Evolutionary conservation across 2,888 invertebrate species (phyloP), one percentile per base, ranked within the genome.

Genomic region (Idaea biselata): DNA sequence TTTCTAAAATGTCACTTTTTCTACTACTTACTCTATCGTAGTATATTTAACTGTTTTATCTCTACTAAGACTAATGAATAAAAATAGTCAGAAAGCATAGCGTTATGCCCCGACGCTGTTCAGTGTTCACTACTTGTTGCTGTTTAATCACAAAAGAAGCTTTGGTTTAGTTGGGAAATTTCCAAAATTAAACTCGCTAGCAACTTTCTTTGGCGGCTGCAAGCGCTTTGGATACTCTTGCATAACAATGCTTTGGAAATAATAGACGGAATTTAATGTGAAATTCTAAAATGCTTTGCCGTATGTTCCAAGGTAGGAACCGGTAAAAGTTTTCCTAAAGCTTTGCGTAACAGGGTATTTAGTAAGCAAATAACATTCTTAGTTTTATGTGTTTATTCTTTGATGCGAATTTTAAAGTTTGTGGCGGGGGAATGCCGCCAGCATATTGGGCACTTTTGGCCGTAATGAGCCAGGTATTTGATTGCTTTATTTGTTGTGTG

Each of bases 71-170:
- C 25, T 60, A 31, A 58, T 17, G 59, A 32, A 58, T 25, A 60
- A 62, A 62, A 44, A 60, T 17, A 62, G 58, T 31, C 18, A 25
- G 61, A 5, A 32, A 61, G 44, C 60, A 60, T 60, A 57, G 64
- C 61, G 25, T 25, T 25, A 25, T 25, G 25, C 25, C 25, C 25
- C 3, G 25, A 25, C 25, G 1, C 55, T 63, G 18, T 44, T 44
- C 59, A 62, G 62, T 60, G 59, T 65, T 58, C 14, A 62, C 58
- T 58, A 65, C 58, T 69, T 67, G 67, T 64, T 68, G 32, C 57
- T 53, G n/a, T n/a, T 56, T 61, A 57, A 62, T 62, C 64, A 69
- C 67, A 71, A 71, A 69, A 68, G 62, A 60, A 63, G 63, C 65
- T 68, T 63, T 55, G 58, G 62, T 63, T 66, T 58, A 63, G 61